Conservation (phyloP, 2,888 invertebrate species). For the Hypolimnas misippus region DNA sequence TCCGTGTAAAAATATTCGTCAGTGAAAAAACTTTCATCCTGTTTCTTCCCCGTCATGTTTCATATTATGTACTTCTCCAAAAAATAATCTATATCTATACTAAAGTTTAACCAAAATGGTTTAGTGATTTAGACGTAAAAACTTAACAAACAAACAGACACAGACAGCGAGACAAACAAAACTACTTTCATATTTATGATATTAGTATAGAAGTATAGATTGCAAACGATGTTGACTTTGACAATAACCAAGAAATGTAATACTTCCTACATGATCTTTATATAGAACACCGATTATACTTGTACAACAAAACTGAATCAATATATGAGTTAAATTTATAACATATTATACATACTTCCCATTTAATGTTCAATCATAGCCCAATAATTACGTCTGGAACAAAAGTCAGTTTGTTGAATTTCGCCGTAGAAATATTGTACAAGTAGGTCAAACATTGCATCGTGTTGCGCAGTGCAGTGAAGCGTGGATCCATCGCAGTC, state of each 20-base stretch:
- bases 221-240: slow-evolving; percentile 11
- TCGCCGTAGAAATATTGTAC: slow-evolving; percentile 58
- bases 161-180: no score
- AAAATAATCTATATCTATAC: no score
- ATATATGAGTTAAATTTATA: not conserved
- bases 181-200: no score
- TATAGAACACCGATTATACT: not conserved
- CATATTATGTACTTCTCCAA: no score
- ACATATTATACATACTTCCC: not conserved
- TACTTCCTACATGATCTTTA: slow-evolving; percentile 5
- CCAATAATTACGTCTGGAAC: not conserved
- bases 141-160: no score
- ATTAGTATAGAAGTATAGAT: not conserved
- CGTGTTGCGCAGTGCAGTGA: slow-evolving; percentile 64
- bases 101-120: no score
- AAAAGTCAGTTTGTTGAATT: slow-evolving; percentile 44
- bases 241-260: slow-evolving; percentile 7
- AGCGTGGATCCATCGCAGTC: slow-evolving; percentile 67
- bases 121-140: no score
- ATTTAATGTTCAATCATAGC: not conserved
- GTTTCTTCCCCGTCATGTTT: no score
- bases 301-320: not conserved
- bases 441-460: slow-evolving; percentile 79
- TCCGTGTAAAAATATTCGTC: no score
- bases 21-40: no score